phyloP scores from a whole-genome alignment of 2,888 invertebrate genomes.

The Cantharis rufa region DNA sequence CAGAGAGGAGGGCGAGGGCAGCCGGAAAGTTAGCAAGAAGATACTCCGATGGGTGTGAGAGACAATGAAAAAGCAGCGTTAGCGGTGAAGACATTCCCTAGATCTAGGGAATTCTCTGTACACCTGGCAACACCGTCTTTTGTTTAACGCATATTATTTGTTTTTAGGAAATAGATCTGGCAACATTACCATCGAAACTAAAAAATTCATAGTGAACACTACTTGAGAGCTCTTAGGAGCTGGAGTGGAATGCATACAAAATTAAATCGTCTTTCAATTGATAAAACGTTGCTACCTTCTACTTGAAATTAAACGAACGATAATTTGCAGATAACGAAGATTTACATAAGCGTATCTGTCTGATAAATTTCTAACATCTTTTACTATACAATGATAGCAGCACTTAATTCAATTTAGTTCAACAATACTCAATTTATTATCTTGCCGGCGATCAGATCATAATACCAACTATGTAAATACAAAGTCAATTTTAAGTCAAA shows the following conservation, averaged over 20 bases:
- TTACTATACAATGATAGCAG: neutral
- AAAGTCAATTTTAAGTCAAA: neutral
- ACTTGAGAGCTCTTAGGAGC: no score
- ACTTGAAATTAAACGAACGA: neutral
- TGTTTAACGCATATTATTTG: no score
- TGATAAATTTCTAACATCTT: neutral
- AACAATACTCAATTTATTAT: neutral
- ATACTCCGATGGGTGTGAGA: no score
- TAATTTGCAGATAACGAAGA: neutral
- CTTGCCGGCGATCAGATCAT: neutral
- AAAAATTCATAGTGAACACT: neutral
- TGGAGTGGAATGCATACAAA: neutral
- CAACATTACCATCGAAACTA: no score
- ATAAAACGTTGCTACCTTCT: neutral
- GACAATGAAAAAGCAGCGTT: no score
- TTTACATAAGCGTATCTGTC: neutral
- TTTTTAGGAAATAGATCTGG: no score
- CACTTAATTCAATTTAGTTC: neutral
- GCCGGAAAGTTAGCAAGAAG: no score
- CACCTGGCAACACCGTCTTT: no score
- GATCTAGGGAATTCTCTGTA: no score
- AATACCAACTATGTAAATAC: neutral
- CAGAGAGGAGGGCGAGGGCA: accelerated
- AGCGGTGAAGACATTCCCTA: no score
- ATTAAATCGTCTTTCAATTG: neutral